A percentile compares a stretch with the other conserved stretches of the same genome.
Conservation (phyloP, 2,797 vertebrate genomes). For the Eulemur rubriventer region DNA sequence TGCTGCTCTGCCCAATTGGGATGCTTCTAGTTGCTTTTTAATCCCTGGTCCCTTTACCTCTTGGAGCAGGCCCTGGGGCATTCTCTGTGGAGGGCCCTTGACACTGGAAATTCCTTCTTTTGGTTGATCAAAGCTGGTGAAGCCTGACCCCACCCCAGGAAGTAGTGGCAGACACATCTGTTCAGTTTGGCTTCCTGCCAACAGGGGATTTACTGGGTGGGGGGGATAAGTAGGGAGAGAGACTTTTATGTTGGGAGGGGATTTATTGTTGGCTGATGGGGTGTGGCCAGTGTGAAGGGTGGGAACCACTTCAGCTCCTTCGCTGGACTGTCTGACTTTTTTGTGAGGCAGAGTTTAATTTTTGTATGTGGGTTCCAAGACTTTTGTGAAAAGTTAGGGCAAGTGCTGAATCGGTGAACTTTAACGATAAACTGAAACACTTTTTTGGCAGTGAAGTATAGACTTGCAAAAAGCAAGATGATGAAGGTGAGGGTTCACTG, state of each 20-base stretch:
- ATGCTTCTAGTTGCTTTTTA: constrained; percentile 52
- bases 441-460: not conserved
- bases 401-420: constrained; percentile 52
- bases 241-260: constrained; percentile 77
- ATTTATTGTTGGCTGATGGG: constrained; percentile 80
- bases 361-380: constrained; percentile 64
- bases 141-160: constrained; percentile 76
- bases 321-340: constrained; percentile 71
- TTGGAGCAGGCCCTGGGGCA: constrained; percentile 47
- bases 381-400: constrained; percentile 58
- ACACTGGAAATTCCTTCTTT: constrained; percentile 77
- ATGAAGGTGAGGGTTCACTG: constrained; percentile 43
- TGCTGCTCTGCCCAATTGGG: constrained; percentile 34
- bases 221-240: constrained; percentile 49
- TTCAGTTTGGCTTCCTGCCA: constrained; percentile 79
- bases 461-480: constrained; percentile 39
- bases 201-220: constrained; percentile 72
- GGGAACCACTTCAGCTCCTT: constrained; percentile 70
- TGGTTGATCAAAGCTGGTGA: constrained; percentile 79
- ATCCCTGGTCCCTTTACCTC: constrained; percentile 58
- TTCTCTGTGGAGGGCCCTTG: constrained; percentile 56
- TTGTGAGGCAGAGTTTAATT: constrained; percentile 70
- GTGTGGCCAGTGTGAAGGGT: constrained; percentile 76
- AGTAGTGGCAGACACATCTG: constrained; percentile 79
- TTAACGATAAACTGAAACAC: constrained; percentile 56